Evolutionary conservation across 2,113 vertebrate species (phyloP).

Genomic region (Numida meleagris): DNA sequence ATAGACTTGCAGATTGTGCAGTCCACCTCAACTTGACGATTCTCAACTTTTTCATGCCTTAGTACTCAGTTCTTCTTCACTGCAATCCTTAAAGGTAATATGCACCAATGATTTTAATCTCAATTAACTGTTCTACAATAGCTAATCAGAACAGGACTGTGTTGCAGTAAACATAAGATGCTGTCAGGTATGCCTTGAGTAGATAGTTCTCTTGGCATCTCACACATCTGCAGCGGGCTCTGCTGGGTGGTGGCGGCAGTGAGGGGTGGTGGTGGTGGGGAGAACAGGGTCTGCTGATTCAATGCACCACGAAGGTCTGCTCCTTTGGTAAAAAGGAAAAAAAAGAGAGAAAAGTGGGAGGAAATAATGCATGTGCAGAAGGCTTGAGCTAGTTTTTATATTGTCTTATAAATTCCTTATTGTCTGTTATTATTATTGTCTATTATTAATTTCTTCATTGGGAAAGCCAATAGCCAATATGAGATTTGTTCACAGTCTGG

Average conservation of each 20-base stretch:
- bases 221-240: neutral
- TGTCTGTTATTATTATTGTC: neutral
- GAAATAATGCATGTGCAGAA: neutral
- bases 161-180: neutral
- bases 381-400: neutral
- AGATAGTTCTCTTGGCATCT: accelerated
- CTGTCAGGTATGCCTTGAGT: neutral
- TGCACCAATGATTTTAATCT: neutral
- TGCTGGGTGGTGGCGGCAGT: neutral
- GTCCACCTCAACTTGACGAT: neutral
- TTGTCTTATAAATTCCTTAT: neutral
- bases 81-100: neutral
- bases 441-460: neutral
- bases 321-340: neutral
- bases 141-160: neutral
- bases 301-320: neutral
- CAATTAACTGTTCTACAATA: neutral
- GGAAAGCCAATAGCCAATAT: neutral
- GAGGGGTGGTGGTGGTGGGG: accelerated
- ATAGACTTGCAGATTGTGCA: neutral
- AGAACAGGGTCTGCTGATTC: neutral
- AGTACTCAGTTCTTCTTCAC: neutral
- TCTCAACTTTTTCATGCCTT: neutral
- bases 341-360: neutral
- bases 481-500: neutral